Conservation (phyloP, 2,888 invertebrate species). For the Epicampocera succincta region DNA sequence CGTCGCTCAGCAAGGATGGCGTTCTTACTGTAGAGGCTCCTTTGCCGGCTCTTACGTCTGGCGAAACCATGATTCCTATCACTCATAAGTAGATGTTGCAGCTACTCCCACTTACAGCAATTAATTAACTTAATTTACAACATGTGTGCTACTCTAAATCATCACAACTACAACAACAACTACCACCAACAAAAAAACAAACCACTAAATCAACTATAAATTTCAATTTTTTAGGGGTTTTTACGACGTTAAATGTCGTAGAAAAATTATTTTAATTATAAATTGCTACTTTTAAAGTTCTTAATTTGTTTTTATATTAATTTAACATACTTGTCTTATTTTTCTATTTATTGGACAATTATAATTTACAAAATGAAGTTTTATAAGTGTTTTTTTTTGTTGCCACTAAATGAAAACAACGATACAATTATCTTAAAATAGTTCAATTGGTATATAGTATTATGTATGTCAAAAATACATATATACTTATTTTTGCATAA, state of each 20-base stretch:
- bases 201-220: slow-evolving; percentile 26
- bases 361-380: slow-evolving; percentile 31
- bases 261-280: slow-evolving; percentile 20
- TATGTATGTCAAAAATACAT: too few relatives aligned
- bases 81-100: slow-evolving; percentile 78
- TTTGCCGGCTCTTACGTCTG: slow-evolving; percentile 87
- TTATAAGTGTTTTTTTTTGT: slow-evolving; percentile 25
- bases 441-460: slow-evolving; percentile 1
- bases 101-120: slow-evolving; percentile 8
- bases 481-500: too few relatives aligned
- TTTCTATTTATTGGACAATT: slow-evolving; percentile 55
- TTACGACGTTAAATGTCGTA: background rate
- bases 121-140: slow-evolving; percentile 26
- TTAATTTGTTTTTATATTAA: slow-evolving; percentile 41
- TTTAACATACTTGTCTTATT: slow-evolving; percentile 33
- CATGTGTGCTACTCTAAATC: slow-evolving; percentile 45
- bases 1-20: slow-evolving; percentile 97
- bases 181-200: slow-evolving; percentile 25
- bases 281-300: slow-evolving; percentile 40
- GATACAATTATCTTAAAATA: background rate
- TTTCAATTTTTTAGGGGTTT: slow-evolving; percentile 19
- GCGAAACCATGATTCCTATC: slow-evolving; percentile 82
- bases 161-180: slow-evolving; percentile 50
- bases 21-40: slow-evolving; percentile 98
- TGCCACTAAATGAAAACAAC: background rate